Percentiles rank a stretch among this genome's conserved stretches.
These are phyloP conservation scores for Lampropteryx suffumata DNA, from an alignment of 2,888 invertebrate species.

Conservation along the genomic window DNA sequence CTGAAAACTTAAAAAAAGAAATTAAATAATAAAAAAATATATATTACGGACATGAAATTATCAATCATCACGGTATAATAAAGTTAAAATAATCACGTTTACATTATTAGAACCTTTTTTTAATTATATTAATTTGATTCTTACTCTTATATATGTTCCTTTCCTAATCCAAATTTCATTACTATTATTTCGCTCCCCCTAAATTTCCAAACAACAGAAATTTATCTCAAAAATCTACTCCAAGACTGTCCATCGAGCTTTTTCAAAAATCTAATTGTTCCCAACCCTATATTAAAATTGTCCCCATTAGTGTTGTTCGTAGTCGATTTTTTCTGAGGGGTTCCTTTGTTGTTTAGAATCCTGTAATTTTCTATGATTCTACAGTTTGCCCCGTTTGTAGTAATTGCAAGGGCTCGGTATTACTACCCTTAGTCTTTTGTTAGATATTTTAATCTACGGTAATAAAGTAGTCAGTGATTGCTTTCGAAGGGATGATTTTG, in stretches of 20 bases:
- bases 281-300: conserved; percentile 77
- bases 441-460: conserved; percentile 65
- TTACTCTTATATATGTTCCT: background rate
- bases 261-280: conserved; percentile 54
- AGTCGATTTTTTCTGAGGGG: conserved; percentile 60
- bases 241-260: conserved; percentile 22
- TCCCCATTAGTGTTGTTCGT: conserved; percentile 65
- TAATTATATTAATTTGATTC: too few species aligned
- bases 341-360: conserved; percentile 72
- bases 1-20: too few species aligned
- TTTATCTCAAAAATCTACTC: conserved; percentile 18
- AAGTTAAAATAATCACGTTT: too few species aligned
- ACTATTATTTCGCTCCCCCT: conserved; percentile 10
- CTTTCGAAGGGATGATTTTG: conserved; percentile 23
- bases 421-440: conserved; percentile 68
- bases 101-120: too few species aligned
- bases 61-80: too few species aligned
- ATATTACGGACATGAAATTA: too few species aligned
- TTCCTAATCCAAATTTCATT: conserved; percentile 7
- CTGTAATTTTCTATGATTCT: conserved; percentile 77
- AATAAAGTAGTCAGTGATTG: conserved; percentile 45
- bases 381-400: conserved; percentile 67
- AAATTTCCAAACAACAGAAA: conserved; percentile 9
- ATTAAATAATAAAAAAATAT: too few species aligned
- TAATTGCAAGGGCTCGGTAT: conserved; percentile 67